Percentiles rank a stretch among this genome's conserved stretches.
phyloP scores from a whole-genome alignment of 1,140 invertebrate species.

The Pseudomyrmex concolor region DNA sequence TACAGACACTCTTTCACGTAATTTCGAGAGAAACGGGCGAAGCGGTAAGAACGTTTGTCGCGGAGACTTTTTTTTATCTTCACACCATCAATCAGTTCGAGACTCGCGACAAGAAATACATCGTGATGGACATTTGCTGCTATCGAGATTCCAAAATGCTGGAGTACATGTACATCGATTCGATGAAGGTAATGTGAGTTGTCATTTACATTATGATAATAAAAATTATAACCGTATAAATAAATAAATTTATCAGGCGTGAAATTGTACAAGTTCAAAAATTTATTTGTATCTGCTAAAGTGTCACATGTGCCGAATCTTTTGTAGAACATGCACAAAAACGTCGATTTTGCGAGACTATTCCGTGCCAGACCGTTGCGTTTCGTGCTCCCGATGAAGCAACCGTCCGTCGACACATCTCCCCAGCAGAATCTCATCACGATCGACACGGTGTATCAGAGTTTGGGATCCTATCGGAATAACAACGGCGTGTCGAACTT shows the following conservation, averaged over 20 bases:
- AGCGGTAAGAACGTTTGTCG: conserved; percentile 87
- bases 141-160: conserved; percentile 93
- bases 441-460: conserved; percentile 73
- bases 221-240: too few species aligned
- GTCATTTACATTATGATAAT: too few species aligned
- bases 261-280: too few species aligned
- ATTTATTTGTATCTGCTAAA: neutral
- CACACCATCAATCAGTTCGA: conserved; percentile 97
- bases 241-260: neutral
- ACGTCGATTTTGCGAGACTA: conserved; percentile 92
- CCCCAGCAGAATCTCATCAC: conserved; percentile 84
- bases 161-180: conserved; percentile 93
- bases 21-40: conserved; percentile 88
- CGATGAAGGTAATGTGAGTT: conserved; percentile 87
- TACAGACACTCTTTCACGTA: conserved; percentile 91
- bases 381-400: conserved; percentile 88
- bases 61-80: conserved; percentile 93
- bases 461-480: neutral
- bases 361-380: conserved; percentile 91
- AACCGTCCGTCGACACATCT: conserved; percentile 42
- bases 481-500: neutral
- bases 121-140: conserved; percentile 92
- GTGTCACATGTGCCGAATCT: neutral
- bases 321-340: conserved; percentile 89
- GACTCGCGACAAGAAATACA: conserved; percentile 87